Evolutionary conservation across 1,140 invertebrate genomes (phyloP).

Genomic region (Calephelis virginiensis): DNA sequence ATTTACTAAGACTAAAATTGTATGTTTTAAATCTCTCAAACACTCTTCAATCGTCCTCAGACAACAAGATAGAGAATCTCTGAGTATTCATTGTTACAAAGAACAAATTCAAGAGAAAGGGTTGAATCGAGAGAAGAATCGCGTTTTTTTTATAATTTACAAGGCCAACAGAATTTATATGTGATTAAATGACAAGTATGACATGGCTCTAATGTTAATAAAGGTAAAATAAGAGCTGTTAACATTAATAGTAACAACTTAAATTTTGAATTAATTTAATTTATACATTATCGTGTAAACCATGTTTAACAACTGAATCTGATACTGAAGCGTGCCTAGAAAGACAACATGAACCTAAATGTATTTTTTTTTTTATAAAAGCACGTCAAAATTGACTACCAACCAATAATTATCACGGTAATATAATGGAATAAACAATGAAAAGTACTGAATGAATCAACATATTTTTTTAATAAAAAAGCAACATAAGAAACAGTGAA

Average conservation of each 20-base stretch:
- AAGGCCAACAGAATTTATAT: not conserved
- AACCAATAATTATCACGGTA: slow-evolving; percentile 25
- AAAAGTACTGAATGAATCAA: slow-evolving; percentile 4
- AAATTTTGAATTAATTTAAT: too few relatives aligned
- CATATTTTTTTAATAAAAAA: slow-evolving; percentile 22
- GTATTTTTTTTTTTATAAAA: not conserved
- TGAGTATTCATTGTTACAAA: slow-evolving; percentile 7
- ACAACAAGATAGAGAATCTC: not conserved
- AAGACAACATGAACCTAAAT: not conserved
- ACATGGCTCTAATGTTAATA: not conserved
- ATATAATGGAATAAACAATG: slow-evolving; percentile 10
- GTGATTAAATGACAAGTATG: not conserved
- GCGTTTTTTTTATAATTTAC: too few relatives aligned
- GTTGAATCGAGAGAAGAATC: too few relatives aligned
- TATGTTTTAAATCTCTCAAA: not conserved
- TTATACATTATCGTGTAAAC: too few relatives aligned
- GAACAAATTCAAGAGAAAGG: not conserved
- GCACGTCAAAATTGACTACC: slow-evolving; percentile 16
- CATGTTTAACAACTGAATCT: too few relatives aligned
- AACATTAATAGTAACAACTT: too few relatives aligned
- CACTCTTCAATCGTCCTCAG: not conserved
- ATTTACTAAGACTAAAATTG: not conserved
- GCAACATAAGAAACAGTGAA: slow-evolving; percentile 57
- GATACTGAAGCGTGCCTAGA: not conserved
- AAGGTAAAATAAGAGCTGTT: not conserved